phyloP scores from a whole-genome alignment of 2,888 invertebrate species.

The Heliconius hortense region DNA sequence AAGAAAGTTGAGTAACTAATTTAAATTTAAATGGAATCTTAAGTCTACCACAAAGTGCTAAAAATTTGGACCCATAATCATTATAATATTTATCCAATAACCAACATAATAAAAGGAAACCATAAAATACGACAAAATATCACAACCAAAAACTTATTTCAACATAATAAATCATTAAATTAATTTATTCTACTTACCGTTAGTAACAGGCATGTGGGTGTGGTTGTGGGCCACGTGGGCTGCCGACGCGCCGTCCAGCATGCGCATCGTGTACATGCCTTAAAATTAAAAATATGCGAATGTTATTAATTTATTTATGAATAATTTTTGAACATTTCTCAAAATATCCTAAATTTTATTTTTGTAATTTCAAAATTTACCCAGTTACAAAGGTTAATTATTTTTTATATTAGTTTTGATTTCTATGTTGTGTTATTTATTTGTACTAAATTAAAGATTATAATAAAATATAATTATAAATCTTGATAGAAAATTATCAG shows the following conservation, averaged over 20 bases:
- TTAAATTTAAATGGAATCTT: neutral
- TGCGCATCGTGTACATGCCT: conserved; percentile 95
- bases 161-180: neutral
- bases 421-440: neutral
- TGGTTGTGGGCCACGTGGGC: conserved; percentile 66
- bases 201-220: conserved; percentile 70
- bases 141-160: neutral
- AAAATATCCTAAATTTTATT: no score
- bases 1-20: neutral
- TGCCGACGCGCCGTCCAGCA: conserved; percentile 85
- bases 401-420: no score
- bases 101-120: neutral
- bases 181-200: conserved; percentile 52
- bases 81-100: neutral
- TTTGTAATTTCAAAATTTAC: no score
- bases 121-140: neutral
- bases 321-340: neutral
- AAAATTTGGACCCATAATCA: neutral
- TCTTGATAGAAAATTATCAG: no score
- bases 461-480: no score
- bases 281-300: conserved; percentile 46
- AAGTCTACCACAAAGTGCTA: neutral
- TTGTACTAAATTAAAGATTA: no score
- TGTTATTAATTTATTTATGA: no score
- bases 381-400: no score